phyloP scores from a whole-genome alignment of 2,113 vertebrate species.

The Pantherophis guttatus region DNA sequence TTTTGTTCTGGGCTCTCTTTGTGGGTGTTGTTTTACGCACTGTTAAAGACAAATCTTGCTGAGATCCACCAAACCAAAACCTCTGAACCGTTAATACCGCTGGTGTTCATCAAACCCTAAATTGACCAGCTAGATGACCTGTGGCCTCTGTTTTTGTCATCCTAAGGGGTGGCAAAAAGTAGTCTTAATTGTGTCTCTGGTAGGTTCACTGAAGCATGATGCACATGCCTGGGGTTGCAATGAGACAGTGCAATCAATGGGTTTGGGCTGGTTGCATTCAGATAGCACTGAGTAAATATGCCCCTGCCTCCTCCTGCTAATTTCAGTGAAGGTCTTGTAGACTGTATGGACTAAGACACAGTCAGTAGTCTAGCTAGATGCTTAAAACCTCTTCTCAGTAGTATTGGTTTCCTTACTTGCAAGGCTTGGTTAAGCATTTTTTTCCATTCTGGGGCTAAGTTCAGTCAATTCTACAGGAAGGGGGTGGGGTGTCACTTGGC shows the following conservation, averaged over 20 bases:
- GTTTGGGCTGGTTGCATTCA: neutral
- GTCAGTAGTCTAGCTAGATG: conserved; percentile 17
- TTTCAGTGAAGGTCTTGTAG: neutral
- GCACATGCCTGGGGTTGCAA: neutral
- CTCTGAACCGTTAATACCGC: neutral
- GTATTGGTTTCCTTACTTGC: conserved; percentile 55
- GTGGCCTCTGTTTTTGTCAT: neutral
- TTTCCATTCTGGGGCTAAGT: conserved; percentile 67
- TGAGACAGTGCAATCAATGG: neutral
- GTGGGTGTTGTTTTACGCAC: neutral
- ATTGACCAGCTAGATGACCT: neutral
- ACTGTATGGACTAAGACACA: neutral
- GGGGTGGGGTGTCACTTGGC: conserved; percentile 48
- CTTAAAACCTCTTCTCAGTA: conserved; percentile 24
- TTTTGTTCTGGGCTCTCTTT: neutral
- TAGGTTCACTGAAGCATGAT: neutral
- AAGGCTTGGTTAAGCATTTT: conserved; percentile 56
- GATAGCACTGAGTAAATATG: neutral
- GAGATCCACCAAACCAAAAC: neutral
- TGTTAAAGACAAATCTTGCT: neutral
- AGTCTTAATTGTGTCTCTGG: neutral
- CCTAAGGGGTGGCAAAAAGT: neutral
- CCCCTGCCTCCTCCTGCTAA: neutral
- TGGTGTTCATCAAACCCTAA: neutral
- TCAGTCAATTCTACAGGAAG: conserved; percentile 41